These are phyloP conservation scores for Paratilapia polleni DNA, from an alignment of 2,113 vertebrate genomes.

Conservation along the genomic window DNA sequence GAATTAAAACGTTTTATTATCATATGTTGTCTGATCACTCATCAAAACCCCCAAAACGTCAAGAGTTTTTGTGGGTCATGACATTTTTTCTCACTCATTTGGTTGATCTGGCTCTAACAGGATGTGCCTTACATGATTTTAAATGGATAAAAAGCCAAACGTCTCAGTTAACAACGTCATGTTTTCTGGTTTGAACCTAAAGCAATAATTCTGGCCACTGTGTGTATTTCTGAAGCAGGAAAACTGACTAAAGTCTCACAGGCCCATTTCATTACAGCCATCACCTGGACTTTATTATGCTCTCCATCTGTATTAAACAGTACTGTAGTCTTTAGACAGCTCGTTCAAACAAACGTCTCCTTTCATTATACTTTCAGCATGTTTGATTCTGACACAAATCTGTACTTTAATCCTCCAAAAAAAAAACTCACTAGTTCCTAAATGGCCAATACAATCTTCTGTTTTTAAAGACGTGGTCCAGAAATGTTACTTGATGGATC, in stretches of 20 bases:
- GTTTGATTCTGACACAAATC: neutral
- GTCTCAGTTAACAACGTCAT: too few relatives aligned
- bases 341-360: neutral
- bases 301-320: neutral
- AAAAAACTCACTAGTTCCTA: neutral
- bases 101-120: too few relatives aligned
- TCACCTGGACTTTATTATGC: conserved; percentile 9
- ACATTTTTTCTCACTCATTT: too few relatives aligned
- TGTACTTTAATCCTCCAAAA: neutral
- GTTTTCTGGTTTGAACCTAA: too few relatives aligned
- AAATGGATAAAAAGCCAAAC: too few relatives aligned
- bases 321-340: neutral
- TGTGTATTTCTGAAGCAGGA: too few relatives aligned
- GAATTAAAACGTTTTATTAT: too few relatives aligned
- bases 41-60: too few relatives aligned
- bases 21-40: too few relatives aligned
- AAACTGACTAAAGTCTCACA: too few relatives aligned
- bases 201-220: neutral
- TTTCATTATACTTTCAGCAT: neutral
- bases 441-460: fast-evolving
- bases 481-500: neutral
- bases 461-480: neutral
- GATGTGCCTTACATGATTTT: too few relatives aligned
- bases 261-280: neutral
- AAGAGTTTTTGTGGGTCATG: too few relatives aligned